phyloP scores from a whole-genome alignment of 2,797 vertebrate species.

The Hemibagrus guttatus region DNA sequence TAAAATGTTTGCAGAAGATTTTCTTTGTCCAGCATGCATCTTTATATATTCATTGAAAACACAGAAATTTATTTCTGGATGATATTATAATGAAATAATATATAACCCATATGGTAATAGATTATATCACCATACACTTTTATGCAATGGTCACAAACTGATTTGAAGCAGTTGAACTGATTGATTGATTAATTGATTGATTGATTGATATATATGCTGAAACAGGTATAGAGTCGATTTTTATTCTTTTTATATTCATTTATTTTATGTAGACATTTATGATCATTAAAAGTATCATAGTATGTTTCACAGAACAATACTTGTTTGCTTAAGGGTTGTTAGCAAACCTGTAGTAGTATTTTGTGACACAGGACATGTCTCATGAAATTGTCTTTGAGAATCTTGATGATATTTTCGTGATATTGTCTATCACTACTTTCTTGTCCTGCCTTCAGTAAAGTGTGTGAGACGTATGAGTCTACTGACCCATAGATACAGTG shows the following conservation, averaged over 20 bases:
- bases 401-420: not conserved
- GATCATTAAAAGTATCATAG: not conserved
- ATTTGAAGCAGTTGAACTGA: not conserved
- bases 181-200: not conserved
- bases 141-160: not conserved
- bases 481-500: constrained; percentile 31
- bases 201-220: not conserved
- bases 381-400: not conserved
- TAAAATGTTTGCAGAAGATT: not conserved
- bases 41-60: not conserved
- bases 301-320: not conserved
- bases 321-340: not conserved
- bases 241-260: not conserved
- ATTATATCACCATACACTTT: not conserved
- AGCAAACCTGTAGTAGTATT: not conserved
- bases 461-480: not conserved
- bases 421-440: not conserved
- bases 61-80: too few relatives aligned
- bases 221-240: not conserved
- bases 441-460: constrained; percentile 1
- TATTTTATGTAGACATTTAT: not conserved
- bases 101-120: not conserved
- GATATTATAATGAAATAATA: not conserved
- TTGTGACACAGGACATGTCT: not conserved
- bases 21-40: not conserved